Evolutionary conservation across 2,888 invertebrate species (phyloP).

Genomic region (Rhamnusium bicolor): DNA sequence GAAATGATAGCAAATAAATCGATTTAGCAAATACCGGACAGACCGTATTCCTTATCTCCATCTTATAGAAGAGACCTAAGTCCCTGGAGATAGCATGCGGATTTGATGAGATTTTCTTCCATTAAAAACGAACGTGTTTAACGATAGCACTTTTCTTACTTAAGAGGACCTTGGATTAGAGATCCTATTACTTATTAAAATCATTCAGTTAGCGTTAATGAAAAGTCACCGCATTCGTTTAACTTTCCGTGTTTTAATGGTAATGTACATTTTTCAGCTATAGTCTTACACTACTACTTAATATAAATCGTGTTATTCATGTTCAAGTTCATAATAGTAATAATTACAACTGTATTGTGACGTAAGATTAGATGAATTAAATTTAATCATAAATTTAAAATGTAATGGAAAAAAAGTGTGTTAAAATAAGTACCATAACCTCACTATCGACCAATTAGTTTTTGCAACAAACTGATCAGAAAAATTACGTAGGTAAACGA

Average conservation of each 20-base stretch:
- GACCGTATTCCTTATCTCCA: slow-evolving; percentile 33
- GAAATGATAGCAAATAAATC: slow-evolving; percentile 29
- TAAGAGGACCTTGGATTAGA: slow-evolving; percentile 28
- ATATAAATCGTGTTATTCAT: too few species aligned
- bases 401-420: too few species aligned
- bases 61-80: slow-evolving; percentile 20
- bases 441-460: too few species aligned
- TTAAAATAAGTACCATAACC: too few species aligned
- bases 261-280: too few species aligned
- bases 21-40: slow-evolving; percentile 34
- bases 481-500: too few species aligned
- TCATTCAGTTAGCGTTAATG: slow-evolving; percentile 37
- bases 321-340: too few species aligned
- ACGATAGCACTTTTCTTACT: slow-evolving; percentile 31
- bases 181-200: slow-evolving; percentile 32
- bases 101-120: slow-evolving; percentile 45
- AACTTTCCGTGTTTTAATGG: not conserved
- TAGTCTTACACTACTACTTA: too few species aligned
- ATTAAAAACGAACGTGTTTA: slow-evolving; percentile 39
- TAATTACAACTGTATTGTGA: too few species aligned
- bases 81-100: slow-evolving; percentile 39
- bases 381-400: too few species aligned
- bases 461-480: too few species aligned
- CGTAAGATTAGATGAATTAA: too few species aligned
- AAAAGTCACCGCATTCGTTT: slow-evolving; percentile 22